These are phyloP conservation scores for Craterocephalus amniculus DNA, from an alignment of 2,797 vertebrate genomes.

Conservation along the genomic window DNA sequence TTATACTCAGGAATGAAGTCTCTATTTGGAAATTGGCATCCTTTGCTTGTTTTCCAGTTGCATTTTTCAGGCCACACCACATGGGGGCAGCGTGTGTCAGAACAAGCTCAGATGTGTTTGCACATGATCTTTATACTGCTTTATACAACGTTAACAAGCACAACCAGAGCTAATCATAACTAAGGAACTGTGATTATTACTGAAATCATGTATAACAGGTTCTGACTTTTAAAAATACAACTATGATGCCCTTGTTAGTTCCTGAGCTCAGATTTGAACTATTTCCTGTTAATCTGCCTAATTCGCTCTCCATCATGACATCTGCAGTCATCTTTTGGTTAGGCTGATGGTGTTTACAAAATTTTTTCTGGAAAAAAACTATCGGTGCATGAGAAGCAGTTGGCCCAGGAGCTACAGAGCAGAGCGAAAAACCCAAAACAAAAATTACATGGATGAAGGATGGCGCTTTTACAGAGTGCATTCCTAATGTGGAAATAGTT, in stretches of 20 bases:
- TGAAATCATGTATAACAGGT: neutral
- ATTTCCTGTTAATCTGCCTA: neutral
- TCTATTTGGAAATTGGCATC: neutral
- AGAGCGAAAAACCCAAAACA: neutral
- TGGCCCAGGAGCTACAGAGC: neutral
- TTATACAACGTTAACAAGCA: neutral
- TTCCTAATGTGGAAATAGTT: neutral
- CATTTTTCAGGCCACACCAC: slow-evolving; percentile 28
- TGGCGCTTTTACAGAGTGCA: neutral
- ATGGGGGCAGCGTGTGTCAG: slow-evolving; percentile 40
- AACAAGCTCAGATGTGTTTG: neutral
- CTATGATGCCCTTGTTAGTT: neutral
- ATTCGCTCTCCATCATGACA: neutral
- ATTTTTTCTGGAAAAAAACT: neutral
- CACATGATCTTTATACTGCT: neutral
- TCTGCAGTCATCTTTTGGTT: neutral
- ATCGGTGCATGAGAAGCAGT: neutral
- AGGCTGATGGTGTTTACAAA: neutral
- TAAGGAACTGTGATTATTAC: neutral
- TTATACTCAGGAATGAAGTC: neutral
- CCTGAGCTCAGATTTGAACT: neutral
- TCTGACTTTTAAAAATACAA: neutral
- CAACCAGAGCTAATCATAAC: neutral
- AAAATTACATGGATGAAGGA: neutral
- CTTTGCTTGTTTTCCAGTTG: neutral